Percentiles rank a stretch among this genome's conserved stretches.
phyloP scores from a whole-genome alignment of 2,797 vertebrate species.

The Galagoides demidoff region DNA sequence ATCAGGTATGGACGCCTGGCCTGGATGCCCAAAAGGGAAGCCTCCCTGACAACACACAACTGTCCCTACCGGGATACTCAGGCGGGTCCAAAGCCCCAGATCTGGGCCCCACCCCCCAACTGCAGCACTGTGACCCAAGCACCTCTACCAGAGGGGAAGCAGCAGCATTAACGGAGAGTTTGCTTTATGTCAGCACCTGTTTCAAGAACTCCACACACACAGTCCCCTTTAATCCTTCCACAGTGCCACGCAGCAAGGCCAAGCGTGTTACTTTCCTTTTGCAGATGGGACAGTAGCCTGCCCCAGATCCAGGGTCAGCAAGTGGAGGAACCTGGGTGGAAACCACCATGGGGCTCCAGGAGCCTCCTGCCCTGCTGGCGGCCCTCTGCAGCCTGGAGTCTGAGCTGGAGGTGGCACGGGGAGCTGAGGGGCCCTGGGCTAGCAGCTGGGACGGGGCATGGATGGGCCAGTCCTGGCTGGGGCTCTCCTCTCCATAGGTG shows the following conservation, averaged over 20 bases:
- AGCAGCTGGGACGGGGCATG: not conserved
- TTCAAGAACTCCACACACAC: accelerated
- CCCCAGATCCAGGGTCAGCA: not conserved
- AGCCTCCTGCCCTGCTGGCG: not conserved
- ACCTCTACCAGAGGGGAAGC: accelerated
- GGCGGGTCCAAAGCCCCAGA: not conserved
- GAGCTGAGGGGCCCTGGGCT: not conserved
- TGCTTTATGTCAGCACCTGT: not conserved
- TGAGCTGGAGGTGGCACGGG: not conserved
- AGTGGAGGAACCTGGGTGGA: not conserved
- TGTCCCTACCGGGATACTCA: not conserved
- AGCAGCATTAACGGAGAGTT: accelerated
- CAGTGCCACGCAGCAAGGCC: not conserved
- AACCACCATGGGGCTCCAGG: not conserved
- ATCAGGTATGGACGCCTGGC: not conserved
- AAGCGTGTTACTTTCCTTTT: no score
- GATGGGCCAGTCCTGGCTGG: no score
- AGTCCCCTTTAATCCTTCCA: accelerated
- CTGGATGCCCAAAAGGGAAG: not conserved
- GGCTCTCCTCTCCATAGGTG: not conserved
- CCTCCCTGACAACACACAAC: not conserved
- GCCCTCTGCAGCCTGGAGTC: not conserved
- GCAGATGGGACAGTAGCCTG: not conserved
- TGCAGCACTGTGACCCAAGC: accelerated
- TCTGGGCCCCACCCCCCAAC: not conserved